A percentile compares a stretch with the other conserved stretches of the same genome.
These are phyloP conservation scores for Adela reaumurella DNA, from an alignment of 2,888 invertebrate species.

Conservation along the genomic window DNA sequence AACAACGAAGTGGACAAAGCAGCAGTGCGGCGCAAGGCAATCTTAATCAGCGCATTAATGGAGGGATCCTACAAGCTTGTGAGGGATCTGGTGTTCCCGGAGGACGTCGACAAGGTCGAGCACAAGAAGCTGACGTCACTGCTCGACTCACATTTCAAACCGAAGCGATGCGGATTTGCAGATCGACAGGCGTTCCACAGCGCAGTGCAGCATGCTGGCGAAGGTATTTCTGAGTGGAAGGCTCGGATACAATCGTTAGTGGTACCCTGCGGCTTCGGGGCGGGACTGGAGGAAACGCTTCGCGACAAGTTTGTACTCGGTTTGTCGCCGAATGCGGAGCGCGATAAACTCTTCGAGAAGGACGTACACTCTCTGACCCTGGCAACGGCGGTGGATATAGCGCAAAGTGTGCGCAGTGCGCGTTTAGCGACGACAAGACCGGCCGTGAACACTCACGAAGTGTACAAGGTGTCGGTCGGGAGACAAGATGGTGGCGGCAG, in stretches of 20 bases:
- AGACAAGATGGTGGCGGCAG: background rate
- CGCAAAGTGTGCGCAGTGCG: too few relatives aligned
- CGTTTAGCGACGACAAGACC: too few relatives aligned
- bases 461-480: background rate
- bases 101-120: slow-evolving; percentile 9
- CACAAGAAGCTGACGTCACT: slow-evolving; percentile 10
- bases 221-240: slow-evolving; percentile 5
- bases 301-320: slow-evolving; percentile 15
- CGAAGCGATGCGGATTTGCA: slow-evolving; percentile 9
- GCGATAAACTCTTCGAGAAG: slow-evolving; percentile 1
- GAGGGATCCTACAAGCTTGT: slow-evolving; percentile 12
- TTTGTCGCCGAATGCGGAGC: slow-evolving; percentile 4
- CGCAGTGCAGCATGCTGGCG: slow-evolving; percentile 12
- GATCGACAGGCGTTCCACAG: slow-evolving; percentile 12
- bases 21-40: background rate
- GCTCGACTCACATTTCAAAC: slow-evolving; percentile 10
- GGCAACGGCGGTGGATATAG: background rate
- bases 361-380: background rate
- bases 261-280: slow-evolving; percentile 12
- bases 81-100: slow-evolving; percentile 12
- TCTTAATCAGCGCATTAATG: slow-evolving; percentile 12
- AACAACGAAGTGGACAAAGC: slow-evolving; percentile 5
- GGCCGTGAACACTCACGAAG: background rate
- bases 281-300: slow-evolving; percentile 13
- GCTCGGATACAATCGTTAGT: slow-evolving; percentile 11